Base-by-base conservation (phyloP, 1,140 invertebrate genomes). In the Trachelipus rathkii region DNA sequence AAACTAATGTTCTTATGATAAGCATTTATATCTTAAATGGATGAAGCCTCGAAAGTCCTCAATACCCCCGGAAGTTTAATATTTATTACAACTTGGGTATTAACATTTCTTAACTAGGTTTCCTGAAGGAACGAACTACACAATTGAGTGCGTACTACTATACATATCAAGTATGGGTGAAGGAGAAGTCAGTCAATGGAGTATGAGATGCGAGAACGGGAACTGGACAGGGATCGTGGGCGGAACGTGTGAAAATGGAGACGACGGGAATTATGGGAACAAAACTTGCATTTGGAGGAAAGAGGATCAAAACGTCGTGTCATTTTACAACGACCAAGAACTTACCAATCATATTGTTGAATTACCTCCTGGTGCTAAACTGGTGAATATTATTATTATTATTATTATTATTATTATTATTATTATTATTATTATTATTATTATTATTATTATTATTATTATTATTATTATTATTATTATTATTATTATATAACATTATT, bases 171-270 rank as follows among this genome's bases (percentile, higher is more conserved):
- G 8, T 4, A 13, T 60, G 11, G 19, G 19, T 60, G 50, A 91
- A 85, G 90, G 90, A 0, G 91, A 92, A 84, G 90, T 90, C 81
- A 91, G 89, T 4, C 92, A 91, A 0, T 94, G 92, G 92, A 90
- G 91, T 77, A 91, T 94, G 72, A 88, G 92, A 23, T 95, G 93
- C 82, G 91, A 93, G 83, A 89, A 93, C 82, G 93, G 93, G 0
- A 89, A 88, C 76, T 95, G 93, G 93, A 53, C 19, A 4, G 33
- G 69, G 87, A 88, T 81, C 85, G 86, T 72, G 84, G 88, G 71
- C 86, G 87, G 46, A 70, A 84, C 84, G 79, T 86, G 73, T 15
- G 82, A 82, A 9, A 80, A 68, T 71, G 69, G 66, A 44, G 77
- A 80, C 81, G 21, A 81, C 81, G 82, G 90, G 88, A 70, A 79